Evolutionary conservation across 2,113 vertebrate species (phyloP).

Genomic region (Halichoeres trimaculatus): DNA sequence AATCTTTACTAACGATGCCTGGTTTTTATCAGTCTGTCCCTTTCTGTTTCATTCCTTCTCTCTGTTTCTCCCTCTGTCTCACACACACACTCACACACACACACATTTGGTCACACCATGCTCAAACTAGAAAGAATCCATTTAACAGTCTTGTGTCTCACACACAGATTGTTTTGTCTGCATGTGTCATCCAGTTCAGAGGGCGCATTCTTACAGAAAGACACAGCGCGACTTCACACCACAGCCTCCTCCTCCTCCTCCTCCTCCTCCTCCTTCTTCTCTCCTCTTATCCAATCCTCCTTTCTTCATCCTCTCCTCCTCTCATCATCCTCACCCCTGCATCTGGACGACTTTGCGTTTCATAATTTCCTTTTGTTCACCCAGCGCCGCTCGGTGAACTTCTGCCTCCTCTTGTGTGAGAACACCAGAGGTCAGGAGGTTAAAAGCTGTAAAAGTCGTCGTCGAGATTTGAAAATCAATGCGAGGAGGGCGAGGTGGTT

Average conservation of each 20-base stretch:
- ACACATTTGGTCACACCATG: constrained; percentile 12
- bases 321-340: constrained; percentile 8
- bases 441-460: constrained; percentile 62
- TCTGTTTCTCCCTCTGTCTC: not conserved
- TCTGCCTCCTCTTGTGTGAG: not conserved
- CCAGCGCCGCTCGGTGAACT: not conserved
- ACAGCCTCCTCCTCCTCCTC: not conserved
- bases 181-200: constrained; percentile 75
- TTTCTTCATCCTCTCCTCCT: not conserved
- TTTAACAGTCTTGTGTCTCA: constrained; percentile 50
- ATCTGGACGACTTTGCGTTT: constrained; percentile 11
- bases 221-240: constrained; percentile 61
- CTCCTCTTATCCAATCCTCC: constrained; percentile 13
- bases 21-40: too few species aligned
- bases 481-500: constrained; percentile 27
- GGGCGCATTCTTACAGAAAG: constrained; percentile 68
- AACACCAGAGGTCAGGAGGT: constrained; percentile 36
- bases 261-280: constrained; percentile 16
- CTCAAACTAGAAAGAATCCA: constrained; percentile 42
- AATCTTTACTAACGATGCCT: too few species aligned
- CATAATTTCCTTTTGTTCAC: not conserved
- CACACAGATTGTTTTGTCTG: constrained; percentile 74
- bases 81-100: constrained; percentile 2
- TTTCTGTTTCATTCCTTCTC: not conserved
- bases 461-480: constrained; percentile 59